Evolutionary conservation across 1,140 invertebrate genomes (phyloP).

Genomic region (Paralvinella palmiformis): DNA sequence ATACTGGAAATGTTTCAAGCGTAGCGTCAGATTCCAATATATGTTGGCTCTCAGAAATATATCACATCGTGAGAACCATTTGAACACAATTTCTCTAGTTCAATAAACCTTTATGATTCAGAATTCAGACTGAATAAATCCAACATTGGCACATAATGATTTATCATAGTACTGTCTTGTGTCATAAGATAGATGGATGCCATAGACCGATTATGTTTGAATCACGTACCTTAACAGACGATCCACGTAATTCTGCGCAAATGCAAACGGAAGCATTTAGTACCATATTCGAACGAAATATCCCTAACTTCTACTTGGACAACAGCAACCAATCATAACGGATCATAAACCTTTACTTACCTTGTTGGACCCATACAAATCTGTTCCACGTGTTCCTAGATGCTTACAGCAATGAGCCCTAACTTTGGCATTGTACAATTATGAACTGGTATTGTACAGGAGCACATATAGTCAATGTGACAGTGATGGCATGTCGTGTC

Average conservation of each 20-base stretch:
- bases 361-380: too few species aligned
- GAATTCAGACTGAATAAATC: too few species aligned
- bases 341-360: too few species aligned
- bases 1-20: background rate
- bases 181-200: background rate
- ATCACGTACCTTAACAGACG: background rate
- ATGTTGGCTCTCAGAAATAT: background rate
- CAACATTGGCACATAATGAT: background rate
- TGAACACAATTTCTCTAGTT: background rate
- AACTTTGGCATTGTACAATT: background rate
- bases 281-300: too few species aligned
- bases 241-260: too few species aligned
- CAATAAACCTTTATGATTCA: background rate
- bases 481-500: too few species aligned
- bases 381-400: too few species aligned
- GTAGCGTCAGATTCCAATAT: background rate
- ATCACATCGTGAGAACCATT: background rate
- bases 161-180: background rate
- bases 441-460: background rate
- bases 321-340: too few species aligned
- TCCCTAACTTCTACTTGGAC: too few species aligned
- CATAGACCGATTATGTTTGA: background rate
- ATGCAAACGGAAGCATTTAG: too few species aligned
- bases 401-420: too few species aligned
- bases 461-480: too few species aligned